Percentiles rank a stretch among this genome's conserved stretches.
Evolutionary conservation across 1,140 invertebrate genomes (phyloP).

Genomic region (Euschistus heros): DNA sequence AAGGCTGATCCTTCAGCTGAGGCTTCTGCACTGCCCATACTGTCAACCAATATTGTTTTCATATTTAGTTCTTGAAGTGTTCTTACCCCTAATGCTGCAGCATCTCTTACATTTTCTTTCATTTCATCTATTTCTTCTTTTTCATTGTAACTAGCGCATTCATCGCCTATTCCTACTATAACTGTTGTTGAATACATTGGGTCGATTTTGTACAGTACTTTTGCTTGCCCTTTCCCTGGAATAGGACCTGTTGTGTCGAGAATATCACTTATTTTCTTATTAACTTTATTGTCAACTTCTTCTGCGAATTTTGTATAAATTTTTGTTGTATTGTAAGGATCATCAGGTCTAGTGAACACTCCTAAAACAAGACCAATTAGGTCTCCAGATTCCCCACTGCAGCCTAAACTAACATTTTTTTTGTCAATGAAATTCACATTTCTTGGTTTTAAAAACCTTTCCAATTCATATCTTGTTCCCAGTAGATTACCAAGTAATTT

Average conservation of each 20-base stretch:
- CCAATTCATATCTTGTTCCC: too few species aligned
- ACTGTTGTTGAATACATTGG: slow-evolving; percentile 36
- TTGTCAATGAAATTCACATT: neutral
- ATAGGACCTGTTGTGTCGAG: slow-evolving; percentile 30
- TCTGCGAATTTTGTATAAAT: slow-evolving; percentile 15
- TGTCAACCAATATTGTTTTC: slow-evolving; percentile 39
- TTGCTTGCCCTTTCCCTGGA: slow-evolving; percentile 37
- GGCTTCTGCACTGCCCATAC: slow-evolving; percentile 42
- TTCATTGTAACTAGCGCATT: slow-evolving; percentile 36
- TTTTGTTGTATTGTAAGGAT: neutral
- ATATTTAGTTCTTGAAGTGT: slow-evolving; percentile 36
- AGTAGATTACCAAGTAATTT: too few species aligned
- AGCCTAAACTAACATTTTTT: slow-evolving; percentile 6
- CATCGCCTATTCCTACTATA: slow-evolving; percentile 40
- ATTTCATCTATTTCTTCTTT: slow-evolving; percentile 40
- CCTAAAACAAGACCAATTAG: slow-evolving; percentile 18
- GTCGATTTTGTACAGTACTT: slow-evolving; percentile 37
- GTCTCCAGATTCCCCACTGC: slow-evolving; percentile 14
- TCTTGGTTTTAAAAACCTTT: too few species aligned
- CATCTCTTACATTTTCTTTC: slow-evolving; percentile 39
- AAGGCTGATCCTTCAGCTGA: slow-evolving; percentile 42
- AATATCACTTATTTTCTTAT: slow-evolving; percentile 7
- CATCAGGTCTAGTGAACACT: slow-evolving; percentile 12
- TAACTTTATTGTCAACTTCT: slow-evolving; percentile 11
- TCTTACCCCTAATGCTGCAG: slow-evolving; percentile 37